Percentiles rank a stretch among this genome's conserved stretches.
These are phyloP conservation scores for Centruroides vittatus DNA, from an alignment of 1,140 invertebrate genomes.

Conservation along the genomic window DNA sequence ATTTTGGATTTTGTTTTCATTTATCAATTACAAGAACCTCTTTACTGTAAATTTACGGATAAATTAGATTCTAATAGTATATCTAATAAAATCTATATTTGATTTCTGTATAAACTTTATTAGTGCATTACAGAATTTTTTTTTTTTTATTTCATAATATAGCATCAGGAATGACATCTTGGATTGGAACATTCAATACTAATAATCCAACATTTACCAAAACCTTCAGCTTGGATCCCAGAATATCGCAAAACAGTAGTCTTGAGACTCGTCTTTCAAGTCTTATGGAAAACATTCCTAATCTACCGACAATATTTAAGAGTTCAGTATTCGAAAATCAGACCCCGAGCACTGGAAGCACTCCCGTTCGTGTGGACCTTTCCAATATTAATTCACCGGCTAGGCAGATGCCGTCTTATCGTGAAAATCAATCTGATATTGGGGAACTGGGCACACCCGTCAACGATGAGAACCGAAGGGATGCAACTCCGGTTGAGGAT, in stretches of 20 bases:
- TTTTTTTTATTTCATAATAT: conserved; percentile 3
- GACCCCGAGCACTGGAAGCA: conserved; percentile 2
- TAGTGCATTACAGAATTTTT: not conserved
- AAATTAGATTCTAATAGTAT: no score
- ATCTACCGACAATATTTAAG: conserved; percentile 5
- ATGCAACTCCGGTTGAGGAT: conserved; percentile 19
- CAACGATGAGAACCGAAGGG: conserved; percentile 19
- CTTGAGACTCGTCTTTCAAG: conserved; percentile 19
- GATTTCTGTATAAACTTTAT: no score
- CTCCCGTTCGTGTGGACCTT: not conserved
- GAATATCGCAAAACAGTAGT: conserved; percentile 12
- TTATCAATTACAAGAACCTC: no score
- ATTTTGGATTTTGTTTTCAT: no score
- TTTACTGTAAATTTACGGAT: no score
- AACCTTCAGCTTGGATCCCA: not conserved
- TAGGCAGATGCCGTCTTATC: not conserved
- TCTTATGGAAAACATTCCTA: conserved; percentile 19
- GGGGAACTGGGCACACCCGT: conserved; percentile 10
- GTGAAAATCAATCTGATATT: not conserved
- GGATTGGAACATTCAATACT: conserved; percentile 9
- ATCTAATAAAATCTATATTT: no score
- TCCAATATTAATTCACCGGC: not conserved
- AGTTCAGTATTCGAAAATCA: conserved; percentile 4
- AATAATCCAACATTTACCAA: not conserved
- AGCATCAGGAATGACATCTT: conserved; percentile 13